Evolutionary conservation across 2,113 vertebrate species (phyloP).

Genomic region (Dendrocopos noguchii): DNA sequence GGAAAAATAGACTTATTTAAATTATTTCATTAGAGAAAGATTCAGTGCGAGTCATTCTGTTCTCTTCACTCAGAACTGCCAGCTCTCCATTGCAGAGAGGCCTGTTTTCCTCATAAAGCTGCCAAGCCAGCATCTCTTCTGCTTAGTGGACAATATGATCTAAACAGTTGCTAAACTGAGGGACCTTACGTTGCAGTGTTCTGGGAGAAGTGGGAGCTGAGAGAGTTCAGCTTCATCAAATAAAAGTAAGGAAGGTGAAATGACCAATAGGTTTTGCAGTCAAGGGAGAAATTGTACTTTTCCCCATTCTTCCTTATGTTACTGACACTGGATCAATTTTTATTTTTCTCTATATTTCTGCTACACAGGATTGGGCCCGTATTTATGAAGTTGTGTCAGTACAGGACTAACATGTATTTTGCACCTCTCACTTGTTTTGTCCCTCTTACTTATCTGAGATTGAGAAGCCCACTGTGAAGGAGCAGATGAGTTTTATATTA

Average conservation of each 20-base stretch:
- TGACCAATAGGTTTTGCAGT: background rate
- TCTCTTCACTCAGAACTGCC: background rate
- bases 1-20: background rate
- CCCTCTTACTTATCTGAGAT: background rate
- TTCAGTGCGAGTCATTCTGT: background rate
- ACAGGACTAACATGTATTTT: background rate
- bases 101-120: background rate
- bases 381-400: background rate
- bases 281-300: background rate
- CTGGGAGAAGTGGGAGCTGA: background rate
- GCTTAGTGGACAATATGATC: background rate
- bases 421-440: background rate
- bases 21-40: background rate
- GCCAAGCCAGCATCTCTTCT: background rate
- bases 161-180: background rate
- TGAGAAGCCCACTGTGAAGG: background rate
- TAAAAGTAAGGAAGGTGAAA: background rate
- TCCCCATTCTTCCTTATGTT: background rate
- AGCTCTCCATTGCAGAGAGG: background rate
- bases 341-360: background rate
- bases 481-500: background rate
- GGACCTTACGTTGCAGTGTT: background rate
- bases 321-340: background rate
- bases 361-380: background rate
- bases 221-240: background rate